Percentiles rank a stretch among this genome's conserved stretches.
Evolutionary conservation across 1,140 invertebrate genomes (phyloP).

Genomic region (Lethocerus indicus): DNA sequence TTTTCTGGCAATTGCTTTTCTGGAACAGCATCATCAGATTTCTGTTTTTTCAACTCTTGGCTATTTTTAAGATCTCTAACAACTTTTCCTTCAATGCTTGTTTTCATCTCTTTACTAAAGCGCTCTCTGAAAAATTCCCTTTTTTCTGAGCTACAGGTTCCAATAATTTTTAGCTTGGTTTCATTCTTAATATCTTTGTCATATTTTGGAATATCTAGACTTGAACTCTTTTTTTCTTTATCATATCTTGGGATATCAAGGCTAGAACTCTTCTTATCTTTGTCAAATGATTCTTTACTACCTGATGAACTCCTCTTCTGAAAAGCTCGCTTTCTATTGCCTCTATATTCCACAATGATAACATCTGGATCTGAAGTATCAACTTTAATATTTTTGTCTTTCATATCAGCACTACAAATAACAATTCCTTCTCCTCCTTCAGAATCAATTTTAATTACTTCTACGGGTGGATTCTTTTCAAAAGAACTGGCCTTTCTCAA

Average conservation of each 20-base stretch:
- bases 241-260: constrained; percentile 11
- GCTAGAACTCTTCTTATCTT: constrained; percentile 14
- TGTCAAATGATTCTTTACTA: constrained; percentile 18
- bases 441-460: constrained; percentile 20
- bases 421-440: constrained; percentile 15
- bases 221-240: constrained; percentile 11
- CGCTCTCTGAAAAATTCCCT: constrained; percentile 11
- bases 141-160: neutral
- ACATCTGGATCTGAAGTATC: constrained; percentile 18
- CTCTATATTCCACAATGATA: constrained; percentile 21
- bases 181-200: constrained; percentile 8
- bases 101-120: constrained; percentile 16
- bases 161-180: neutral
- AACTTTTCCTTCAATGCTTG: constrained; percentile 15
- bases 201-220: constrained; percentile 12
- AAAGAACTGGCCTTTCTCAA: constrained; percentile 15
- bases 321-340: constrained; percentile 18
- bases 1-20: constrained; percentile 8
- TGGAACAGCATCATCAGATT: constrained; percentile 10
- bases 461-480: constrained; percentile 16
- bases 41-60: constrained; percentile 13
- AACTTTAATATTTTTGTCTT: constrained; percentile 17
- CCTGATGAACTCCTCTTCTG: constrained; percentile 19
- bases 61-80: constrained; percentile 10
- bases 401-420: constrained; percentile 16